Evolutionary conservation across 2,888 invertebrate genomes (phyloP), one percentile per base, ranked within the genome.

Genomic region (Leucophenga montana): DNA sequence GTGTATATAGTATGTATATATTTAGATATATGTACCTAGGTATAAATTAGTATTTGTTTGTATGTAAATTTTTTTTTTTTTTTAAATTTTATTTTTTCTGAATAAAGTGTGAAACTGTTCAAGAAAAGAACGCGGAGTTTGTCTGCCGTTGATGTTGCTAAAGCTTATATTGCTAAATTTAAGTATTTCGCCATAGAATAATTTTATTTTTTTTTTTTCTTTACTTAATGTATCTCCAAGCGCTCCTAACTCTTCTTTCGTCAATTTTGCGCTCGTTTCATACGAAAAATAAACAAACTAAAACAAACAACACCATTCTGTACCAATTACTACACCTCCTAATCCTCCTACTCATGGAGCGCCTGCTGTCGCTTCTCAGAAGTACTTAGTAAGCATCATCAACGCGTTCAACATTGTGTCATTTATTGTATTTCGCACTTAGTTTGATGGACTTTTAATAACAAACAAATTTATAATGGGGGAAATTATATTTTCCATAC

Each of bases 151-250:
- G 70, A 33, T 48, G 50, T n/a, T 65, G 50, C 50, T 65, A 20
- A 27, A 14, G 57, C 33, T 39, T 39, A 67, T 62, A 68, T 46
- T 50, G 68, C 80, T 80, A 83, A 73, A 73, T 75, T 80, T 83
- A 79, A 76, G 77, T 72, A 80, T 84, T 84, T 84, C 82, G 83
- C 83, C 78, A 83, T 78, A 76, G 68, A 39, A 39, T 39, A 44
- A 18, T 44, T 6, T 39, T n/a, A 1, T 31, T 66, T 27, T 54
- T 67, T 16, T 67, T 39, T 22, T 59, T n/a, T 14, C 22, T 18
- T 67, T 20, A 56, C 53, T 16, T 4, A 53, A 20, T 20, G 20
- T 5, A 53, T 16, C 53, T 53, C 53, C 27, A 27, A 27, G 4
- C 4, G 27, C 27, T 27, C 8, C 27, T 9, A 22, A 27, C 22